phyloP scores from a whole-genome alignment of 92 coral and sea anemone genomes.

The Porites divaricata region DNA sequence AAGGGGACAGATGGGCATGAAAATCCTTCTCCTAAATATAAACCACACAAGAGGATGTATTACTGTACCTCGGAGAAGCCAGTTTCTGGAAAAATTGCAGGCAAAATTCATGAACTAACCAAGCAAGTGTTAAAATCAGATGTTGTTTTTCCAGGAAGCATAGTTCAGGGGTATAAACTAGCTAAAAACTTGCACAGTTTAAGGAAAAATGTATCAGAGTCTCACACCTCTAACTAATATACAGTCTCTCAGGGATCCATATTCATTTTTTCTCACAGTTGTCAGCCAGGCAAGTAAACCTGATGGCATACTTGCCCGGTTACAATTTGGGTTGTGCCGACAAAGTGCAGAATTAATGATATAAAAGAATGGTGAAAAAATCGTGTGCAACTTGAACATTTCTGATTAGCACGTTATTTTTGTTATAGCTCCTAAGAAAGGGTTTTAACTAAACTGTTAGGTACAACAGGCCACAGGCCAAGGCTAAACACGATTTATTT shows the following conservation, averaged over 20 bases:
- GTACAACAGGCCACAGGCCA: too few species aligned
- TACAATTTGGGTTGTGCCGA: too few species aligned
- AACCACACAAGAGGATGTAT: conserved; percentile 64
- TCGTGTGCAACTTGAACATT: too few species aligned
- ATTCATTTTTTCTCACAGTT: too few species aligned
- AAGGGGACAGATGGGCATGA: conserved; percentile 42
- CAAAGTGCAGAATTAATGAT: too few species aligned
- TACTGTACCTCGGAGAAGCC: conserved; percentile 17
- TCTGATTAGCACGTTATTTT: too few species aligned
- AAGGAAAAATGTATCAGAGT: conserved; percentile 10
- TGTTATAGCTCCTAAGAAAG: too few species aligned
- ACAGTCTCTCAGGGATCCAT: neutral
- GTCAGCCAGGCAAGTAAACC: too few species aligned
- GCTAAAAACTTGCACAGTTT: neutral
- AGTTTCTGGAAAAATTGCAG: neutral
- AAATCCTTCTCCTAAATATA: conserved; percentile 43
- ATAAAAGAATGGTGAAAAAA: too few species aligned
- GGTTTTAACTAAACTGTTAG: too few species aligned
- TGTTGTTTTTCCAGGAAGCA: conserved; percentile 17
- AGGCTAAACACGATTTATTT: too few species aligned
- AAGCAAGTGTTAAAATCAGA: neutral
- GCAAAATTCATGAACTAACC: neutral
- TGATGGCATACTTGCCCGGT: too few species aligned
- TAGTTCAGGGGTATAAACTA: conserved; percentile 14
- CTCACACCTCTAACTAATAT: neutral